Evolutionary conservation across 2,797 vertebrate genomes (phyloP), one percentile per base, ranked within the genome.

Genomic region (Lutjanus argentimaculatus): DNA sequence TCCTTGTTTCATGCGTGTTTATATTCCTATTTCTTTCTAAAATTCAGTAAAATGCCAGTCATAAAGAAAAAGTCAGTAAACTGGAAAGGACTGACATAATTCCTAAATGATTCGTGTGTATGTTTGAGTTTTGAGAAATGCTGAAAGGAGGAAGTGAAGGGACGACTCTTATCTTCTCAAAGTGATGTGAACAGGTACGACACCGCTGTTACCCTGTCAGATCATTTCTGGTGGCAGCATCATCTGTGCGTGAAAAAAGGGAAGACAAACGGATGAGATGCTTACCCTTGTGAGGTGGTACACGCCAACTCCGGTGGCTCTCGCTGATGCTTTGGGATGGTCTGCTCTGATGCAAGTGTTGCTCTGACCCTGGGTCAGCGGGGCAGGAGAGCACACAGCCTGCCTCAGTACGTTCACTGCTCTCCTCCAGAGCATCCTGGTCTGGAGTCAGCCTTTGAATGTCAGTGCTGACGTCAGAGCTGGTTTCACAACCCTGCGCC

Each of bases 391-490:
- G 77, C 62, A 75, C 72, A 55, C 7, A 5, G 43, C 48, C 57
- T 15, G 72, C 30, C 43, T 71, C 75, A 1, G 14, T 56, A 10
- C 25, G 52, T 30, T 61, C 77, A 6, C 68, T 21, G 52, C 40
- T 80, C 66, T 79, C 69, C 77, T 75, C 42, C 55, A 30, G n/a
- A 81, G 63, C 73, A 49, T 74, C 71, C 63, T 63, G 86, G 75
- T 91, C 85, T 79, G 75, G 43, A 67, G 63, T 85, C 83, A 75
- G 82, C 67, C 55, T 73, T 66, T 91, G 88, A 88, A 92, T 90
- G 91, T 87, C 86, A 91, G 78, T 6, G n/a, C 73, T 92, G 90
- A 91, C 86, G 83, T 90, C 89, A 87, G 75, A 79, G 69, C 53
- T 69, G 59, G 48, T 72, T 70, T 85, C 85, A 84, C 77, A 72